Evolutionary conservation across 2,113 vertebrate genomes (phyloP).

Genomic region (Propithecus coquereli): DNA sequence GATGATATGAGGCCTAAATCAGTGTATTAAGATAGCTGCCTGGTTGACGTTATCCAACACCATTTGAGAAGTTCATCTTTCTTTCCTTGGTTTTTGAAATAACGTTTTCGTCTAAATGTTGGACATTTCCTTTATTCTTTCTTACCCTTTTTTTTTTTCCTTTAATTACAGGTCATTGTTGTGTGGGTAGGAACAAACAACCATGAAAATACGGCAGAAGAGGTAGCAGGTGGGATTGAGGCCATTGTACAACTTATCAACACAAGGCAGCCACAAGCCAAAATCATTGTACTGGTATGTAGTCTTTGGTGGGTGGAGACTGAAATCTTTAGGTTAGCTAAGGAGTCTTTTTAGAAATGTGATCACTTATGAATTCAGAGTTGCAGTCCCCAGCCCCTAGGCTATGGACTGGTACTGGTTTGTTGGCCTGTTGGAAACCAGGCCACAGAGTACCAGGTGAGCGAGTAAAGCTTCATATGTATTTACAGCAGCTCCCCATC

Average conservation of each 20-base stretch:
- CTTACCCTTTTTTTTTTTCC: not conserved
- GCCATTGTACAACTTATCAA: slow-evolving; percentile 92
- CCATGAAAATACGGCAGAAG: slow-evolving; percentile 93
- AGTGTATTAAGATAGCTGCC: not conserved
- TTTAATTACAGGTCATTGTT: slow-evolving; percentile 89
- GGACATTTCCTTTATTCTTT: not conserved
- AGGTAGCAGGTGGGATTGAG: slow-evolving; percentile 94
- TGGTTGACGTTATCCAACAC: not conserved
- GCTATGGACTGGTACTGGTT: too few species aligned
- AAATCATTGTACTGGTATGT: slow-evolving; percentile 93
- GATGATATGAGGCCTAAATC: not conserved
- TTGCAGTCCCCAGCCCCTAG: too few species aligned
- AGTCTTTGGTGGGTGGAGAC: not conserved
- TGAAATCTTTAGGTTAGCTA: not conserved
- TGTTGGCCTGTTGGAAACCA: too few species aligned
- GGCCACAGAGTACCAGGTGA: too few species aligned
- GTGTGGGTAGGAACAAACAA: slow-evolving; percentile 99
- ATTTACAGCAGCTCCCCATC: too few species aligned
- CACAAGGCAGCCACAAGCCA: slow-evolving; percentile 91
- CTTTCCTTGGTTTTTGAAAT: not conserved
- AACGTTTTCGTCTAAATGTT: not conserved
- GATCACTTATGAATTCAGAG: not conserved
- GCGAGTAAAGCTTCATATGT: too few species aligned
- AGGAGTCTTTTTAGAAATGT: not conserved
- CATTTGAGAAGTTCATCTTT: not conserved